Evolutionary conservation across 2,888 invertebrate species (phyloP).

Genomic region (Drosophila imparisetae): DNA sequence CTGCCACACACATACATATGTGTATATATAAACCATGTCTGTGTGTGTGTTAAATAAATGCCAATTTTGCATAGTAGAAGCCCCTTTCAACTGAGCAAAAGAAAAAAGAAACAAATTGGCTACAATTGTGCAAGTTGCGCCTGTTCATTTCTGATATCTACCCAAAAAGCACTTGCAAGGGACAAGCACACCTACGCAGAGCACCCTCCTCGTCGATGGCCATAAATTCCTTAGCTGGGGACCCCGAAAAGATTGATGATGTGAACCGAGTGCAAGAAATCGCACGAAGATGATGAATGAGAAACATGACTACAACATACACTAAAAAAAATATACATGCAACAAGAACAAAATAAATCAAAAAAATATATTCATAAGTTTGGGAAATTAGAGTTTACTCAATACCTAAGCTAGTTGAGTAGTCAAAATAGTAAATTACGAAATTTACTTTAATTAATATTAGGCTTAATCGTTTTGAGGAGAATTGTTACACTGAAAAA

Average conservation of each 20-base stretch:
- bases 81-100: constrained; percentile 22
- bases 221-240: constrained; percentile 59
- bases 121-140: constrained; percentile 60
- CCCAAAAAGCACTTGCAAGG: constrained; percentile 40
- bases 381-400: neutral
- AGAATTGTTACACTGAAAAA: neutral
- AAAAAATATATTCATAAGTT: neutral
- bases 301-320: constrained; percentile 33
- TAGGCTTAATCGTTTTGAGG: neutral
- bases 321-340: neutral
- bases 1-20: neutral
- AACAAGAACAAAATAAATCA: neutral
- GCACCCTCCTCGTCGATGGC: constrained; percentile 16
- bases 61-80: constrained; percentile 56
- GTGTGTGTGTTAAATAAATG: constrained; percentile 63
- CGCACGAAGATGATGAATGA: constrained; percentile 72
- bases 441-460: neutral
- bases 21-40: constrained; percentile 17
- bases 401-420: neutral
- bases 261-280: constrained; percentile 60
- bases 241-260: constrained; percentile 68
- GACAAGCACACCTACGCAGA: constrained; percentile 4
- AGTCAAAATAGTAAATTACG: neutral
- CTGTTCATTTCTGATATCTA: constrained; percentile 53
- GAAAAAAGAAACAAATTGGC: constrained; percentile 53